Evolutionary conservation across 2,888 invertebrate species (phyloP), one percentile per base, ranked within the genome.

Genomic region (Embidobia sp.): DNA sequence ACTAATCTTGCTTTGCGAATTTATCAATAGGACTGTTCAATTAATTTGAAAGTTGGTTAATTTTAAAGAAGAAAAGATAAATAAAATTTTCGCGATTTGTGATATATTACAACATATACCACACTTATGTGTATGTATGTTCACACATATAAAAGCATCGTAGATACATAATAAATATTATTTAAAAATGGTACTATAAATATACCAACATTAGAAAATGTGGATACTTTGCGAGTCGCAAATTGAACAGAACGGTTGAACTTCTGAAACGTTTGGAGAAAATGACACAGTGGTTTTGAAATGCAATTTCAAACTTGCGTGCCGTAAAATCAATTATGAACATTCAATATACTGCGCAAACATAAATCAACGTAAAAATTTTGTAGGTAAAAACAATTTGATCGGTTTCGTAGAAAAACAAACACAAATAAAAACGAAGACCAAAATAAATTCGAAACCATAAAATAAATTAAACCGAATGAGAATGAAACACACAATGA

Each of bases 51-150:
- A 10, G 6, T 3, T 16, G 18, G 22, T 46, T 16, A 27, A 29
- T 16, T 42, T 57, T 7, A 10, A 33, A 46, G 7, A 6, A 13
- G 19, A 63, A 49, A 22, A 15, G 49, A 63, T 40, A 40, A 51
- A 44, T 51, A 10, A 64, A 51, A 51, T 10, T 22, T 44, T 11
- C 31, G 29, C 15, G 13, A 2, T 10, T 4, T 6, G 55, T 57
- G 67, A 67, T 46, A 67, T 67, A 67, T 57, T 67, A 67, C 15
- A 67, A 67, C 67, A 67, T 67, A 67, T 67, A 67, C 55, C 55
- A 67, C 55, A 22, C n/a, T 6, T 8, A 8, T 35, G 2, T 59
- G 13, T 31, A 15, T 15, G 11, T 44, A 11, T 29, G 4, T 49
- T n/a, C 33, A 29, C 10, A 53, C 35, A 61, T 46, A 46, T 18